Evolutionary conservation across 1,140 invertebrate species (phyloP), one percentile per base, ranked within the genome.

Genomic region (Scaptomyza hsui): DNA sequence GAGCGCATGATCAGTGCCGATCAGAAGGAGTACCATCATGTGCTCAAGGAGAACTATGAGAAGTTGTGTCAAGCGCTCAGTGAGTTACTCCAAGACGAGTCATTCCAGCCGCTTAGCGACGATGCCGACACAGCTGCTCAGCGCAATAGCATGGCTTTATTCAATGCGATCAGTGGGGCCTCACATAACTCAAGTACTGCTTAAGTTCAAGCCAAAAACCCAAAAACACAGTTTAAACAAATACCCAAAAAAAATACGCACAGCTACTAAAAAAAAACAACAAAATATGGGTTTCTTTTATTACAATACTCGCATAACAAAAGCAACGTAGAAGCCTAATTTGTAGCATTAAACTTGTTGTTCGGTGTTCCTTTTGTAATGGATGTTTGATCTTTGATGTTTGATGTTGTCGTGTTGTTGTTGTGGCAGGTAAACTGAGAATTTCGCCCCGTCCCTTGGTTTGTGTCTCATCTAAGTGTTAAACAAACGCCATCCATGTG

Each of bases 11-110:
- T 98, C 72, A 94, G 94, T 35, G 94, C 94, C 4, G 97, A 98
- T 92, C 97, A 98, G 89, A 93, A 95, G 19, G 95, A 98, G 78
- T 98, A 98, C 86, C 97, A 98, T 88, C 95, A 97, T 82, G 95
- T 95, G 0, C 91, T 98, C 5, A 94, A 95, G 76, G 92, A 95
- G 29, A 98, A 97, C 90, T 98, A 97, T 92, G 95, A 95, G 75
- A 97, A 98, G 76, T 93, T 98, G 16, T 96, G 96, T 62, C 93
- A 94, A 56, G 95, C 95, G 39, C 92, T 98, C n/a, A 94, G 95
- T 32, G 92, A 92, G 26, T 91, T 96, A 55, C 93, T 96, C 26
- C 95, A 95, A 1, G 81, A 86, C 42, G 95, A 96, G 90, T 83
- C 89, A 39, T 91, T 91, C 62, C 80, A 86, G 60, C 82, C 89